Evolutionary conservation across 2,113 vertebrate species (phyloP).

Genomic region (Sisor rabdophorus): DNA sequence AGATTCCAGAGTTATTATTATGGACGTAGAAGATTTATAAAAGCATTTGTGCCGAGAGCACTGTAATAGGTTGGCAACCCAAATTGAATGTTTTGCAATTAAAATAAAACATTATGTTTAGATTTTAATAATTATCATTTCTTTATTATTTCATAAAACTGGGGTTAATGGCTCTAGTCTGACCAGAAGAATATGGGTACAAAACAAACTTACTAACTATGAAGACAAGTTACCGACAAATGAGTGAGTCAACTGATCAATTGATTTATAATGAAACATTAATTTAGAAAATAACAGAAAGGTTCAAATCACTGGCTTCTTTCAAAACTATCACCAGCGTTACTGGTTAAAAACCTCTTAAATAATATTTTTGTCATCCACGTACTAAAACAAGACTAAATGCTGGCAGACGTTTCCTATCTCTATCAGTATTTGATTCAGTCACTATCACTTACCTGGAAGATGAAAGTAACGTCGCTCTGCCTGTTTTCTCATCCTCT

Average conservation of each 20-base stretch:
- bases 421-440: not conserved
- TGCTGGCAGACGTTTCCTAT: too few species aligned
- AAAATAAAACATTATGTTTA: too few species aligned
- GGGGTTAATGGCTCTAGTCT: too few species aligned
- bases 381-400: not conserved
- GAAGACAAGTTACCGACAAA: not conserved
- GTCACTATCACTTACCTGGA: constrained; percentile 58
- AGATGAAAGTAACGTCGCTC: constrained; percentile 67
- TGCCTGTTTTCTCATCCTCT: constrained; percentile 68
- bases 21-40: not conserved
- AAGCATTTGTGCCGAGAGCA: not conserved
- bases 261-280: not conserved
- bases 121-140: too few species aligned
- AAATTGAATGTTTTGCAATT: too few species aligned
- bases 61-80: not conserved
- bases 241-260: not conserved
- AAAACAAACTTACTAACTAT: not conserved
- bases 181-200: too few species aligned
- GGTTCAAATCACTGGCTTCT: not conserved
- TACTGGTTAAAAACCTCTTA: not conserved
- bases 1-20: not conserved
- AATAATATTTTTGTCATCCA: not conserved
- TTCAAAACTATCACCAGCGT: not conserved
- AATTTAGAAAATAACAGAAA: not conserved
- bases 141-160: too few species aligned